phyloP scores from a whole-genome alignment of 2,888 invertebrate species.

The Neoaliturus tenellus region DNA sequence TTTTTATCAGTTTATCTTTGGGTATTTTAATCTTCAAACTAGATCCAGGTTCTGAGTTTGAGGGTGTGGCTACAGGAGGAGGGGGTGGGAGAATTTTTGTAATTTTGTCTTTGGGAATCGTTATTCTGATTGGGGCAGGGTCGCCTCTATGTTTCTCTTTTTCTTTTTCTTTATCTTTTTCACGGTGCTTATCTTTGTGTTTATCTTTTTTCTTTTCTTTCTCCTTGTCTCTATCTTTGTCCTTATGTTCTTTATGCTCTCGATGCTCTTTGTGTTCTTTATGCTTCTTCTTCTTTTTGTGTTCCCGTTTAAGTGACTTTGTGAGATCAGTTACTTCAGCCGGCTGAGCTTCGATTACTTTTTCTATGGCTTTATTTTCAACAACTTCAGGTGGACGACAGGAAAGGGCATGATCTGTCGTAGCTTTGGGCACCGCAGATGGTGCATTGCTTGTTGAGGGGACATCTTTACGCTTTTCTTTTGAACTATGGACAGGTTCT shows the following conservation, averaged over 20 bases:
- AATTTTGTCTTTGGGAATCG: constrained; percentile 78
- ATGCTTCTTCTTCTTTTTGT: constrained; percentile 70
- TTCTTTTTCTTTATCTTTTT: constrained; percentile 68
- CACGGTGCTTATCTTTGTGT: constrained; percentile 75
- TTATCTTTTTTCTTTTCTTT: constrained; percentile 71
- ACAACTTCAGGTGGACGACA: neutral
- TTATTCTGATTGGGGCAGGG: constrained; percentile 75
- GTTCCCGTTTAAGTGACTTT: constrained; percentile 44
- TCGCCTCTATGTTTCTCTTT: constrained; percentile 77
- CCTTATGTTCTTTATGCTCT: constrained; percentile 81
- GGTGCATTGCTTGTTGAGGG: constrained; percentile 4
- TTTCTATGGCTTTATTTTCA: constrained; percentile 61
- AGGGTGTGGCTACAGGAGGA: constrained; percentile 61
- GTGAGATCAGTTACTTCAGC: constrained; percentile 56
- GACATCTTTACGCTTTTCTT: constrained; percentile 42
- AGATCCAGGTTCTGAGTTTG: constrained; percentile 67
- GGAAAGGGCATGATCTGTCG: neutral
- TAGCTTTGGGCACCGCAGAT: neutral
- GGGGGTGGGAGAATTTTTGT: constrained; percentile 60
- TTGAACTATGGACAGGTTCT: neutral
- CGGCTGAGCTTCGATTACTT: constrained; percentile 15
- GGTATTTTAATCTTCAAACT: constrained; percentile 89
- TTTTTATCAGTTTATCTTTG: constrained; percentile 81
- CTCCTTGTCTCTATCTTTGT: constrained; percentile 72
- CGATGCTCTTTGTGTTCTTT: constrained; percentile 81